Conservation (phyloP, 2,113 vertebrate genomes). For the Uria aalge region DNA sequence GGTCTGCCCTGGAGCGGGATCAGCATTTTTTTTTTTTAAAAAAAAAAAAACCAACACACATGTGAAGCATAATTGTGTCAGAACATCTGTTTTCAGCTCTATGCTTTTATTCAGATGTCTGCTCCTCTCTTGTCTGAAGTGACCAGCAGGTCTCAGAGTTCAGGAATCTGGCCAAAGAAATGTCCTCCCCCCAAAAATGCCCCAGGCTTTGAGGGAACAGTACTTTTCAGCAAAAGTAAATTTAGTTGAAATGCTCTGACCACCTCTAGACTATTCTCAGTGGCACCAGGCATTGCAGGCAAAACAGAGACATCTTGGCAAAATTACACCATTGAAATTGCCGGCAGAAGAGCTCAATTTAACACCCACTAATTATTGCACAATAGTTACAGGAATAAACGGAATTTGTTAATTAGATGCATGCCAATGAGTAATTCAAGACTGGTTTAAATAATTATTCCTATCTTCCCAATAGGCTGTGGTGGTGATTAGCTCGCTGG, state of each 20-base stretch:
- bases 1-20: neutral
- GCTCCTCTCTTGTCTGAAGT: neutral
- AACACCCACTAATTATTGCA: slow-evolving; percentile 69
- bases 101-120: neutral
- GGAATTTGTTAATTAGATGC: slow-evolving; percentile 67
- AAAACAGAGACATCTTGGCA: slow-evolving; percentile 58
- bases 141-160: neutral
- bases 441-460: slow-evolving; percentile 63
- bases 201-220: neutral
- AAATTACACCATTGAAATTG: slow-evolving; percentile 59
- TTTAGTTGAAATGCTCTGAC: neutral
- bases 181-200: neutral
- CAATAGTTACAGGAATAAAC: slow-evolving; percentile 70
- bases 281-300: slow-evolving; percentile 17
- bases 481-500: slow-evolving; percentile 28
- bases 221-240: slow-evolving; percentile 51
- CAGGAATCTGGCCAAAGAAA: neutral
- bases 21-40: neutral
- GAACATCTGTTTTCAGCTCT: slow-evolving; percentile 27
- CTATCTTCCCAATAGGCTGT: slow-evolving; percentile 58
- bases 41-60: neutral
- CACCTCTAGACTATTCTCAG: slow-evolving; percentile 24
- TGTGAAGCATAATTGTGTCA: neutral
- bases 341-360: slow-evolving; percentile 61
- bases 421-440: slow-evolving; percentile 62